Evolutionary conservation across 2,888 invertebrate species (phyloP).

Genomic region (Mythimna impura): DNA sequence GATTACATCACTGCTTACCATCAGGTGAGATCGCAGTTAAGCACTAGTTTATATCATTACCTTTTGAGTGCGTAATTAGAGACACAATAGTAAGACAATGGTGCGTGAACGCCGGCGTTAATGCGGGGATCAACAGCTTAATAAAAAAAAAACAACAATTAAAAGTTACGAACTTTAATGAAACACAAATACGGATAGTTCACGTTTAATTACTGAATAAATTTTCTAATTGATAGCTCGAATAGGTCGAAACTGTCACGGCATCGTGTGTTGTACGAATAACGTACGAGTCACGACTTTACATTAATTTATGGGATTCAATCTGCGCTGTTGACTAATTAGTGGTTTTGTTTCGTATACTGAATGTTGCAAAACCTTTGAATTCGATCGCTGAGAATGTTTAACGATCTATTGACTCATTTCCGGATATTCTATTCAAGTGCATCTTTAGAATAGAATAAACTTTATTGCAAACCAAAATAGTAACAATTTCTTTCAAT

Average conservation of each 20-base stretch:
- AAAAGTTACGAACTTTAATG: slow-evolving; percentile 18
- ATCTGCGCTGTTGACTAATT: slow-evolving; percentile 46
- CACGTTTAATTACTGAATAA: slow-evolving; percentile 37
- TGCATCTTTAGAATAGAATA: too few species aligned
- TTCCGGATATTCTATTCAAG: neutral
- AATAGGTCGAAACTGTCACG: slow-evolving; percentile 53
- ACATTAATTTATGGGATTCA: slow-evolving; percentile 48
- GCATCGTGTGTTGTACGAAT: slow-evolving; percentile 49
- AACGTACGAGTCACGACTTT: slow-evolving; percentile 55
- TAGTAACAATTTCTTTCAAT: too few species aligned
- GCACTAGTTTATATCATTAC: too few species aligned
- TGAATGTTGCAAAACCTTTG: slow-evolving; percentile 1
- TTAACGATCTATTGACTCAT: neutral
- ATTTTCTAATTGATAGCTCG: slow-evolving; percentile 42
- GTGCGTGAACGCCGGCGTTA: too few species aligned
- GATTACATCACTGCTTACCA: too few species aligned
- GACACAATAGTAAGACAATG: too few species aligned
- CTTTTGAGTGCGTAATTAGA: too few species aligned
- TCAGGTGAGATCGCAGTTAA: too few species aligned
- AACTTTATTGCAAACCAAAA: too few species aligned
- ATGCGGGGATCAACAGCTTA: too few species aligned
- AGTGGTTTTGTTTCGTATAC: slow-evolving; percentile 31
- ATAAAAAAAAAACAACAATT: neutral
- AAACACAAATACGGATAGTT: slow-evolving; percentile 10
- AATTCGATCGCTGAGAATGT: neutral